A percentile compares a stretch with the other conserved stretches of the same genome.
These are phyloP conservation scores for Yponomeuta sedellus DNA, from an alignment of 2,888 invertebrate species.

Conservation along the genomic window DNA sequence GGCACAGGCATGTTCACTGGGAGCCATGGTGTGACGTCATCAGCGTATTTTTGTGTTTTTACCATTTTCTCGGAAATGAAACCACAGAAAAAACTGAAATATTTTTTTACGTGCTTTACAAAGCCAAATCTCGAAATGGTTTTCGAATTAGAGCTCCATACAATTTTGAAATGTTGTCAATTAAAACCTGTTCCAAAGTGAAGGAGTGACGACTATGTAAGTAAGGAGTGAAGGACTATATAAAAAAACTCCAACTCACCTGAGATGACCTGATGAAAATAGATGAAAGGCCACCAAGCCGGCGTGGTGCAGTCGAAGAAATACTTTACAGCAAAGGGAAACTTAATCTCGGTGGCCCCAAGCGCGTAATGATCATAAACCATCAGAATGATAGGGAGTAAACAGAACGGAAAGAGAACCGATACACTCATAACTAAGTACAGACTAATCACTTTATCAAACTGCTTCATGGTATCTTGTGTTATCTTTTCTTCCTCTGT, in stretches of 20 bases:
- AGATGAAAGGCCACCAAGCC: constrained; percentile 38
- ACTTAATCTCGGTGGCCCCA: constrained; percentile 32
- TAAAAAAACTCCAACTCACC: constrained; percentile 35
- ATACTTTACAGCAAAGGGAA: constrained; percentile 46
- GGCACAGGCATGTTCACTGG: no score
- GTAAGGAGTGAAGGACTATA: no score
- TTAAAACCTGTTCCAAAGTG: no score
- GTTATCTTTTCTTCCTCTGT: constrained; percentile 26
- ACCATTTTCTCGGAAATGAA: no score
- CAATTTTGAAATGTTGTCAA: no score
- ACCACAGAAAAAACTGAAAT: no score
- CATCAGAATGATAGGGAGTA: constrained; percentile 39
- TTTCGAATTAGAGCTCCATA: no score
- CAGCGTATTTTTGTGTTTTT: no score
- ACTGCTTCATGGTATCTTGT: constrained; percentile 30
- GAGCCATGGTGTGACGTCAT: no score
- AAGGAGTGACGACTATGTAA: no score
- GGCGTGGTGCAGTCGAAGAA: constrained; percentile 39
- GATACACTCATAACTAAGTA: constrained; percentile 27
- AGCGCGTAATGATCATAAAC: constrained; percentile 32
- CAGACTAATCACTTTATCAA: constrained; percentile 32
- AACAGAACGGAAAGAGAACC: constrained; percentile 37
- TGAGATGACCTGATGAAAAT: constrained; percentile 45
- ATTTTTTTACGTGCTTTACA: no score
- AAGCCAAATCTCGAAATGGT: no score